Evolutionary conservation across 2,797 vertebrate genomes (phyloP), one percentile per base, ranked within the genome.

Genomic region (Halcyon chelicuti): DNA sequence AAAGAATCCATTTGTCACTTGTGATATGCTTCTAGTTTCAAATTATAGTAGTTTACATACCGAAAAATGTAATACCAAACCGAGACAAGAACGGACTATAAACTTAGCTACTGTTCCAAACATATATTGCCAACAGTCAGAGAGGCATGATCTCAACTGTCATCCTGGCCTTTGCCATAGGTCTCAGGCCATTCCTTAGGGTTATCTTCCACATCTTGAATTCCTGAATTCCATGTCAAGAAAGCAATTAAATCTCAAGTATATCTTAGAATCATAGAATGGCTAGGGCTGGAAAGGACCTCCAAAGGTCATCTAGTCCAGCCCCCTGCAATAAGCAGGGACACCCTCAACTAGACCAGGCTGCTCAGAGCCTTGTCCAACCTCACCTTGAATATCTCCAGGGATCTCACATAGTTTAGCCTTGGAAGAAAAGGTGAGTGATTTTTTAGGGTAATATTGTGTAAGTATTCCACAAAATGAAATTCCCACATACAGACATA

Each of bases 401-500:
- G 12, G 37, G 37, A 39, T 39, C 12, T 73, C 47, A 37, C 33
- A 29, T 12, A 58, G 1, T 19, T 44, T 46, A 67, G 26, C 2
- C 20, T 33, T 40, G 12, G 28, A 79, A 87, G 62, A 72, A 52
- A 74, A n/a, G 1, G 13, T 3, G 0, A 14, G 2, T 3, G 0
- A 12, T 10, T 49, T 42, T n/a, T 18, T 28, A 11, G 12, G 18
- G 6, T 28, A 47, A 31, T 47, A 37, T 20, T 16, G 26, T 60
- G 15, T 21, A 58, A 62, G 7, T 28, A 57, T 58, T 70, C 28
- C 12, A 81, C 8, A 49, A 61, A 51, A 88, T 12, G 2, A 81
- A 90, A 74, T 54, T 42, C 3, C 5, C 61, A 12, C 25, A 25
- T 57, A 26, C 2, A 49, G 17, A 54, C 11, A 17, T 31, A 54